Conservation (phyloP, 1,140 invertebrate genomes). For the Drosophila punjabiensis region DNA sequence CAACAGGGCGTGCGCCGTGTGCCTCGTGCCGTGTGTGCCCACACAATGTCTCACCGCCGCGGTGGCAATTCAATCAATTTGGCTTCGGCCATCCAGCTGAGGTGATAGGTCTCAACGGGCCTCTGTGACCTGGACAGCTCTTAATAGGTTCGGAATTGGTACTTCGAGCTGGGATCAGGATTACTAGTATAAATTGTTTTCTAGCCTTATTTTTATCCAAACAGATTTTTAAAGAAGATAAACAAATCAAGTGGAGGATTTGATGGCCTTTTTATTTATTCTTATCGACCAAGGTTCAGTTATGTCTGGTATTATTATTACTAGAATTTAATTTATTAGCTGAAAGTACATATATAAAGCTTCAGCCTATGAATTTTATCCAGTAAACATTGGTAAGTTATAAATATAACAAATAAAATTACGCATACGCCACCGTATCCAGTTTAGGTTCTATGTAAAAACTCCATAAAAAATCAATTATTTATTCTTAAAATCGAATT, state of each 20-base stretch:
- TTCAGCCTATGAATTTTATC: background rate
- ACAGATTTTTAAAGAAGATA: too few relatives aligned
- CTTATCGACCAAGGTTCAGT: too few relatives aligned
- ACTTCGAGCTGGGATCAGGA: background rate
- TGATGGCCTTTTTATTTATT: too few relatives aligned
- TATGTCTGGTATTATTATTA: too few relatives aligned
- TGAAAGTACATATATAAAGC: too few relatives aligned
- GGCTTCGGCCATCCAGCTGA: slow-evolving; percentile 6
- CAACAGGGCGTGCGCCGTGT: slow-evolving; percentile 10
- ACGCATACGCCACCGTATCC: background rate
- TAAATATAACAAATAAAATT: background rate
- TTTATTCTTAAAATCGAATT: background rate
- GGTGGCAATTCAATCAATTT: slow-evolving; percentile 47
- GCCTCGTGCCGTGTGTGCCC: slow-evolving; percentile 2
- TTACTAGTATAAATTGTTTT: too few relatives aligned
- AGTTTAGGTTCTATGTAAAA: background rate
- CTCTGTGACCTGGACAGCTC: background rate
- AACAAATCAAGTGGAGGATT: too few relatives aligned
- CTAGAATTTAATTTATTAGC: too few relatives aligned
- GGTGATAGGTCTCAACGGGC: slow-evolving; percentile 5
- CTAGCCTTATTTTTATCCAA: too few relatives aligned
- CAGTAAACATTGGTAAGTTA: rapidly evolving
- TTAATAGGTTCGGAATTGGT: background rate
- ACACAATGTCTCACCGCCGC: slow-evolving; percentile 15
- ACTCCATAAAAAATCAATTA: background rate